Percentiles rank a stretch among this genome's conserved stretches.
These are phyloP conservation scores for Sinocyclocheilus anophthalmus DNA, from an alignment of 2,113 vertebrate genomes.

Conservation along the genomic window DNA sequence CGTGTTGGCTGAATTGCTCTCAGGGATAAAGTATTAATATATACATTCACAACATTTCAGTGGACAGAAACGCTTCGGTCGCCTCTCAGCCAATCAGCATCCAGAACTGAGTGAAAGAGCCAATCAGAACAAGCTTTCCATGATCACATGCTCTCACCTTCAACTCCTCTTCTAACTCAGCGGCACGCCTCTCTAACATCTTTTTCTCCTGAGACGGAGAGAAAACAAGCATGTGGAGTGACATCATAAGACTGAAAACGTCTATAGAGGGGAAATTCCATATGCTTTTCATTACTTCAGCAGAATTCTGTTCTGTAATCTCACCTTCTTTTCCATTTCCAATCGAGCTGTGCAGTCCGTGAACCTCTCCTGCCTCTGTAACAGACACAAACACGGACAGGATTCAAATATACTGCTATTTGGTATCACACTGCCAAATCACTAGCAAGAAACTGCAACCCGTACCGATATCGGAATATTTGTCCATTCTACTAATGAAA, in stretches of 20 bases:
- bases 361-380: slow-evolving; percentile 81
- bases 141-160: slow-evolving; percentile 71
- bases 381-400: slow-evolving; percentile 30
- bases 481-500: no score
- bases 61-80: background rate
- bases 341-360: slow-evolving; percentile 79
- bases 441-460: no score
- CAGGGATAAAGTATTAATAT: background rate
- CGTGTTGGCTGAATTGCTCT: background rate
- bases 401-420: background rate
- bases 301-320: slow-evolving; percentile 12
- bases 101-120: slow-evolving; percentile 4
- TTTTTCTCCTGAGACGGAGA: slow-evolving; percentile 72
- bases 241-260: background rate
- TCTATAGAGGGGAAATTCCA: no score
- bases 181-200: slow-evolving; percentile 79
- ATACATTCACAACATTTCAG: background rate
- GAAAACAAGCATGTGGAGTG: background rate
- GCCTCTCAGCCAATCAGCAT: slow-evolving; percentile 10
- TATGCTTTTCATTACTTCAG: background rate
- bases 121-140: background rate
- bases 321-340: slow-evolving; percentile 82
- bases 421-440: no score
- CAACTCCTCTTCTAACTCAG: slow-evolving; percentile 81
- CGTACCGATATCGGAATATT: no score